Conservation (phyloP, 2,797 vertebrate species). For the Sylvilagus floridanus region DNA sequence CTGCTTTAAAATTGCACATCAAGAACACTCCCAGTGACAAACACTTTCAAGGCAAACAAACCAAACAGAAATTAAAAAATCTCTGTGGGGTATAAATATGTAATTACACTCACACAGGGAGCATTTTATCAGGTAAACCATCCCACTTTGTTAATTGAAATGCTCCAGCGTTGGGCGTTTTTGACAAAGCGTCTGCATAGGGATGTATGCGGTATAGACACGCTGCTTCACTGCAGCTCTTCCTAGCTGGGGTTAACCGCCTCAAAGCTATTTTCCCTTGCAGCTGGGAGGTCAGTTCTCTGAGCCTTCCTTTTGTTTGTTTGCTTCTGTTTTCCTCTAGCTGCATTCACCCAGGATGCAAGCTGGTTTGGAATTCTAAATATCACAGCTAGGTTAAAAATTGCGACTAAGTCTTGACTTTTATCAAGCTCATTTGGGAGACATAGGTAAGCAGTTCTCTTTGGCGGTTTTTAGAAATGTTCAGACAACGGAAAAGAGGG, state of each 20-base stretch:
- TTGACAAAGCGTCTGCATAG: constrained; percentile 87
- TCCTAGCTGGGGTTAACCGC: constrained; percentile 63
- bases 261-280: constrained; percentile 75
- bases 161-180: constrained; percentile 87
- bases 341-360: constrained; percentile 64
- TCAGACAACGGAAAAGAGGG: neutral
- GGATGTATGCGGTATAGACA: constrained; percentile 63
- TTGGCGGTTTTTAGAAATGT: constrained; percentile 52
- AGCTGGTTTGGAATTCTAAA: constrained; percentile 76
- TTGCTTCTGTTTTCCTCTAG: constrained; percentile 73
- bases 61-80: constrained; percentile 93
- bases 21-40: constrained; percentile 90
- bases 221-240: constrained; percentile 79
- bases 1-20: constrained; percentile 89
- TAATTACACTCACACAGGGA: constrained; percentile 93
- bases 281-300: constrained; percentile 70
- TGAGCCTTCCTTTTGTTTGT: constrained; percentile 79
- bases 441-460: constrained; percentile 25
- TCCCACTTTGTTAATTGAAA: constrained; percentile 93
- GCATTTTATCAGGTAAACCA: constrained; percentile 94
- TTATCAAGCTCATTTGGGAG: constrained; percentile 51
- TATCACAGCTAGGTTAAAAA: constrained; percentile 59
- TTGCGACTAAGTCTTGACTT: constrained; percentile 33
- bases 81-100: constrained; percentile 93
- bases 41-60: constrained; percentile 93